Base-by-base conservation (phyloP, 1,140 invertebrate genomes). In the Bombus pyrosoma region DNA sequence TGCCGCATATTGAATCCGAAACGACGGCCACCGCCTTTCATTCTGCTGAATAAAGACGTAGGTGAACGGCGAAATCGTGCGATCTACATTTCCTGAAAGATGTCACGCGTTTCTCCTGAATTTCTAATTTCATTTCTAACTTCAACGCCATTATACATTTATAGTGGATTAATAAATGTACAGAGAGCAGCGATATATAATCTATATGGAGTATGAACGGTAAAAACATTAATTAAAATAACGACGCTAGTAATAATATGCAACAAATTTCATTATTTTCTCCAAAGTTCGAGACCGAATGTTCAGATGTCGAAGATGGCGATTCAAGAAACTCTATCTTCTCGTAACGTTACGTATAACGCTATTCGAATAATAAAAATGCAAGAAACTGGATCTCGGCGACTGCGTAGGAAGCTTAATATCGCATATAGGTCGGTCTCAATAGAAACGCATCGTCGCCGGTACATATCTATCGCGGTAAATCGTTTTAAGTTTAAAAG, bases 1-100 rank as follows among this genome's bases (percentile, higher is more conserved):
- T 89, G 81, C 77, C 74, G 92, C 90, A 92, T 88, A 92, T 92
- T 90, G 85, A 88, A 91, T 92, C 79, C 83, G 28, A 83, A 80
- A 76, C 68, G 53, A 22, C 41, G n/a, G 4, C 57, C n/a, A 34
- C 53, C 34, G 37, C 2, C 18, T 34, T 2, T 25, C 37, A 59
- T 83, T 72, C 28, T 18, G 53, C 53, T 72, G 25, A 47, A 47
- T 64, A 32, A 37, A 69, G 78, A 69, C 64, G 43, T 34, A 13
- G 25, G 22, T 10, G n/a, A 13, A 43, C 53, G 39, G 78, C 22
- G 53, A 73, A 59, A 81, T 34, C 43, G 34, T 1, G 3, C 3
- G 3, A 53, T 47, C 32, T 25, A 57, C 34, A 37, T 76, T 59
- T 59, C 25, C 25, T 57, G 32, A 25, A 32, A 13, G 22, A 6